Evolutionary conservation across 2,888 invertebrate genomes (phyloP), one percentile per base, ranked within the genome.

Genomic region (Agrypnus murinus): DNA sequence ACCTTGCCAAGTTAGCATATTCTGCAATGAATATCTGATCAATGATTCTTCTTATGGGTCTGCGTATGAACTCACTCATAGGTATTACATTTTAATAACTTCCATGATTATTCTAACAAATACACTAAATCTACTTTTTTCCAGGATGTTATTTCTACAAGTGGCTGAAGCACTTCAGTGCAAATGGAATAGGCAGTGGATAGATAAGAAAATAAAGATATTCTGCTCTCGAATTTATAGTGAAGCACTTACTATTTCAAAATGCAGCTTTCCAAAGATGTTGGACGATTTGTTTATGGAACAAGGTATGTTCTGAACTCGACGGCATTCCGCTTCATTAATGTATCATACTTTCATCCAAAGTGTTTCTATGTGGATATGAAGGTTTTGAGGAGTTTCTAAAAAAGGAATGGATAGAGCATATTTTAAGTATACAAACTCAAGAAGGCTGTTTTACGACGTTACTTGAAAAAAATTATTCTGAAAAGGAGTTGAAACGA

Each of bases 321-420:
- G 2, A n/a, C 2, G 10, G 7, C 2, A 7, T 25, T n/a, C n/a
- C n/a, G n/a, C 25, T 25, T 25, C 2, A 25, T 25, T 25, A 45
- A 45, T 45, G n/a, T 50, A 32, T 12, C 46, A 60, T 55, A 15
- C n/a, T 78, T 81, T 57, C 72, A n/a, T n/a, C n/a, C n/a, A n/a
- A n/a, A 88, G 88, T 88, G 66, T 78, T 85, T 31, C 75, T 88
- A 3, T 88, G 88, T 73, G 87, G 87, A 1, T 83, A 85, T 75
- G 86, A 87, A 77, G 88, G 88, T n/a, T 87, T 82, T 70, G 66
- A 80, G 0, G 87, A 88, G 71, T 88, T 88, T 75, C 74, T 85
- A 0, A 75, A 77, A 10, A 67, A 75, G 9, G 79, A 79, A 57
- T 86, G 86, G 78, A 80, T 84, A 12, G 77, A 81, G 15, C 74